Evolutionary conservation across 1,140 invertebrate genomes (phyloP), one percentile per base, ranked within the genome.

Genomic region (Atta texana): DNA sequence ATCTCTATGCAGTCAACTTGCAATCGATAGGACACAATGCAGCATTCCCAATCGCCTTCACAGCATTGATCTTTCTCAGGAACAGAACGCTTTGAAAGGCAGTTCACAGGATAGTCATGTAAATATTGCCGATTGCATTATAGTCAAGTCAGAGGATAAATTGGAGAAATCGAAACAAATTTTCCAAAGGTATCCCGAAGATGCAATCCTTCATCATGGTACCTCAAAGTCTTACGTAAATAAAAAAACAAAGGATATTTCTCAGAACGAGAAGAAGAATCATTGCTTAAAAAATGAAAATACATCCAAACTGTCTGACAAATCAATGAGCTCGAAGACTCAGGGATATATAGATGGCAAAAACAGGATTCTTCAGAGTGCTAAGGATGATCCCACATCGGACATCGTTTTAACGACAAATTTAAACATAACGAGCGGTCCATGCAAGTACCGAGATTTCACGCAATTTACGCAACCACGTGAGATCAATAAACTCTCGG

Each of bases 1-100:
- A 66, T 95, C 94, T 0, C 77, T 95, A 2, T 89, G 77, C 87
- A 4, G 77, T 85, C 55, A 91, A 84, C 85, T 87, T 28, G 74
- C 24, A 72, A 78, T 8, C 90, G 94, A 84, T 85, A 94, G 81
- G 55, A 87, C 64, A 63, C 87, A 86, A 28, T 87, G 86, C 71
- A 88, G 92, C 16, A 92, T 93, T 63, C 92, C 92, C 0, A 94
- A 94, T 84, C 91, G 90, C 10, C 87, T 92, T 4, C 74, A 88
- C 44, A 64, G 64, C 24, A 89, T 90, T 77, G 85, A 88, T 78
- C 16, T 91, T 76, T 64, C 86, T 90, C 7, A 89, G 87, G 77
- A 82, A 55, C 14, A 92, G 74, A 28, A 89, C 78, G 24, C 85
- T 89, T 86, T 91, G 76, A 88, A 76, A 16, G 66, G 63, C 28